phyloP scores from a whole-genome alignment of 2,797 vertebrate genomes.

The Acanthurus lineatus region DNA sequence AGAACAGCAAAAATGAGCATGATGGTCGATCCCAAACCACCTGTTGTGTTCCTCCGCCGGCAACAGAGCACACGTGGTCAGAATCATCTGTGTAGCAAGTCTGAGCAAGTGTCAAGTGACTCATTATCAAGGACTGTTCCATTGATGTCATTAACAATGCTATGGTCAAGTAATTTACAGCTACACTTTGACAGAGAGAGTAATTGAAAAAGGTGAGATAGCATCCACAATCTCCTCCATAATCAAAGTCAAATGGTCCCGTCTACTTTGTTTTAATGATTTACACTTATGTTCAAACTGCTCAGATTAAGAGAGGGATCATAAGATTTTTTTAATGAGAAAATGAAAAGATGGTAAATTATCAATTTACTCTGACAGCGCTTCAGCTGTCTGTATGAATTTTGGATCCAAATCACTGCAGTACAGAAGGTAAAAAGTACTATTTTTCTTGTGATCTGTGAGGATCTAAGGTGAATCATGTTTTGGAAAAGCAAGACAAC shows the following conservation, averaged over 20 bases:
- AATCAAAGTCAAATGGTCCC: constrained; percentile 41
- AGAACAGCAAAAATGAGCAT: background rate
- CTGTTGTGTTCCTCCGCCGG: constrained; percentile 14
- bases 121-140: constrained; percentile 31
- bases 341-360: constrained; percentile 30
- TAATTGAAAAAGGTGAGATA: constrained; percentile 47
- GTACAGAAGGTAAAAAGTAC: background rate
- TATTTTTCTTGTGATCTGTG: constrained; percentile 6
- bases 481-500: constrained; percentile 21
- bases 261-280: constrained; percentile 42
- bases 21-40: background rate
- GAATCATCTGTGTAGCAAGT: constrained; percentile 26
- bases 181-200: constrained; percentile 15
- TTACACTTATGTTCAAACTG: constrained; percentile 15
- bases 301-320: constrained; percentile 20
- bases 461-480: constrained; percentile 9
- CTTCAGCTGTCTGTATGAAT: background rate
- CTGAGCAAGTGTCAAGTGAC: constrained; percentile 38
- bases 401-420: constrained; percentile 22
- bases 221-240: constrained; percentile 15
- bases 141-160: constrained; percentile 41
- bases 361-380: constrained; percentile 7
- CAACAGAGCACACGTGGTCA: background rate
- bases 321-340: constrained; percentile 5
- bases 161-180: constrained; percentile 37